phyloP scores from a whole-genome alignment of 2,888 invertebrate genomes.

The Chrysomela aeneicollis region DNA sequence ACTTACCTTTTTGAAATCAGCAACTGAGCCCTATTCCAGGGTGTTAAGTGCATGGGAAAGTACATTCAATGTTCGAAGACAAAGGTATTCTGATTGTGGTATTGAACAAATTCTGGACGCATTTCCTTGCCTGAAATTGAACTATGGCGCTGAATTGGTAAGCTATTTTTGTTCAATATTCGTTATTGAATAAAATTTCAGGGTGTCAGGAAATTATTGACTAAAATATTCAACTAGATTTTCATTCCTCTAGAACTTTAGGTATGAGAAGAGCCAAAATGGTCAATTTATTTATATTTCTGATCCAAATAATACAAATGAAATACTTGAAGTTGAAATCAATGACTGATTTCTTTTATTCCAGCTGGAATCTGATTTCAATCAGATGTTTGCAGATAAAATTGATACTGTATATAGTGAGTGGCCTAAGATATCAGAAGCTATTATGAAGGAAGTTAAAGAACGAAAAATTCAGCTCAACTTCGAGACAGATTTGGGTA shows the following conservation, averaged over 20 bases:
- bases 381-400: neutral
- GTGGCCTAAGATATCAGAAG: conserved; percentile 13
- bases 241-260: too few species aligned
- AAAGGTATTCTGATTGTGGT: neutral
- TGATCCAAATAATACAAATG: too few species aligned
- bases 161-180: neutral
- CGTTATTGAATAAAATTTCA: too few species aligned
- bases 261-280: too few species aligned
- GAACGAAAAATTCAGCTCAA: neutral
- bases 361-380: conserved; percentile 7
- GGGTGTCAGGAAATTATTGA: too few species aligned
- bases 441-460: conserved; percentile 9
- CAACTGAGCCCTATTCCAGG: neutral
- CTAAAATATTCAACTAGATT: too few species aligned
- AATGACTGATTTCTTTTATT: too few species aligned
- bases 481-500: neutral
- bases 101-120: neutral
- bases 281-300: too few species aligned
- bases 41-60: conserved; percentile 4
- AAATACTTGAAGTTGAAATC: too few species aligned
- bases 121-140: conserved; percentile 5
- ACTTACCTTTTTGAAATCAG: conserved; percentile 1
- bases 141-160: neutral
- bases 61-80: neutral
- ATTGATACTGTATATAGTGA: conserved; percentile 13